These are phyloP conservation scores for Orthonyx spaldingii DNA, from an alignment of 2,113 vertebrate genomes.

Conservation along the genomic window DNA sequence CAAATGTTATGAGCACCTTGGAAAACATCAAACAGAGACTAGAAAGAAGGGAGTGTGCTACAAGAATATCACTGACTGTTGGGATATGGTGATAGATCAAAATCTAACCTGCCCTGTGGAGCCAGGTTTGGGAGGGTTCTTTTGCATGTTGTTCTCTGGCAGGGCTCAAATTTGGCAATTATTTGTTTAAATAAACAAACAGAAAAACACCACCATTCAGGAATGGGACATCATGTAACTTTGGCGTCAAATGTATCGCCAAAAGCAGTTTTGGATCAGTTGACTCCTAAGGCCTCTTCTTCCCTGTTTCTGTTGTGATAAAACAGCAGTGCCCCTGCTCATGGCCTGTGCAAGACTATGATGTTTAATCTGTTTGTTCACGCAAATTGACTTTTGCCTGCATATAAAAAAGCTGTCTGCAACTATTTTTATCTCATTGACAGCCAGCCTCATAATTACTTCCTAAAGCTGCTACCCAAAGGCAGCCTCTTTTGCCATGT, in stretches of 20 bases:
- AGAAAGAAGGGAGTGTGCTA: neutral
- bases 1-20: neutral
- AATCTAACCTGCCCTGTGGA: neutral
- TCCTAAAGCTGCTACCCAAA: neutral
- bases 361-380: neutral
- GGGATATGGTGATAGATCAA: neutral
- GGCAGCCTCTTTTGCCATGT: neutral
- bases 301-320: neutral
- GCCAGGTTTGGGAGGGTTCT: neutral
- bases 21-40: constrained; percentile 24
- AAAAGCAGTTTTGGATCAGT: neutral
- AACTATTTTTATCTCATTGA: neutral
- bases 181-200: constrained; percentile 29
- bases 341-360: neutral
- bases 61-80: neutral
- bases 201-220: neutral
- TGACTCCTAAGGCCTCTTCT: neutral
- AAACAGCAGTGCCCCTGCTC: neutral
- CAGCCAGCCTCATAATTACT: neutral
- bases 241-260: neutral
- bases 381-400: neutral
- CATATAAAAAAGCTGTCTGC: neutral
- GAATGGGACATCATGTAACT: neutral
- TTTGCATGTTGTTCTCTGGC: neutral
- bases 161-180: constrained; percentile 7